These are phyloP conservation scores for Sardina pilchardus DNA, from an alignment of 2,113 vertebrate genomes.

Conservation along the genomic window DNA sequence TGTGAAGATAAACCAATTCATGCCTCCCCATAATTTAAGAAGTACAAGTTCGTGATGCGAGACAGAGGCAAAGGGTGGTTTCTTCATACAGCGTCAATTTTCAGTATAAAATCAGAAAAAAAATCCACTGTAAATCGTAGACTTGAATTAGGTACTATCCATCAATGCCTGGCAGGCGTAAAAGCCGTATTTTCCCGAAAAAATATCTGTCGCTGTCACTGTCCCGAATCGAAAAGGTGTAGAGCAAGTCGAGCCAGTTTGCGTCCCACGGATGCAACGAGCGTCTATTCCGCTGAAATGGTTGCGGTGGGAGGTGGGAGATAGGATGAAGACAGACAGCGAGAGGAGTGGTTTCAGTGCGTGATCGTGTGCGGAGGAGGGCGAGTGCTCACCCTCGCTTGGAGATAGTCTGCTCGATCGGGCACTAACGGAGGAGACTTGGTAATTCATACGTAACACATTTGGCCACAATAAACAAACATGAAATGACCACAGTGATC, in stretches of 20 bases:
- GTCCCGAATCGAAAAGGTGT: neutral
- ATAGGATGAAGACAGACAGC: slow-evolving; percentile 28
- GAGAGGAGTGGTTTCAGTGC: slow-evolving; percentile 29
- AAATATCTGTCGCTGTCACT: neutral
- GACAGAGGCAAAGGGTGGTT: neutral
- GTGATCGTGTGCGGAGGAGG: slow-evolving; percentile 5
- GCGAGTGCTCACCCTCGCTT: neutral
- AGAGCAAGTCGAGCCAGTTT: neutral
- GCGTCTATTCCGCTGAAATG: slow-evolving; percentile 30
- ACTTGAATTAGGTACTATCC: neutral
- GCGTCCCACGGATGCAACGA: slow-evolving; percentile 22
- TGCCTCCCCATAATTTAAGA: neutral
- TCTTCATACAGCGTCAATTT: neutral
- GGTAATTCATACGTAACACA: neutral
- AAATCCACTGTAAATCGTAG: neutral
- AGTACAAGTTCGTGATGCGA: neutral
- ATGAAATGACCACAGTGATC: neutral
- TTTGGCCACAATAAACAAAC: neutral
- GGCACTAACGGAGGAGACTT: neutral
- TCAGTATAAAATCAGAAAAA: neutral
- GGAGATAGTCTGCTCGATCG: neutral
- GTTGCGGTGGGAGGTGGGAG: neutral
- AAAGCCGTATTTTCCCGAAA: neutral
- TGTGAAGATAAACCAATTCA: neutral
- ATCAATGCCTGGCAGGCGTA: neutral